phyloP scores from a whole-genome alignment of 2,113 vertebrate genomes.

The Coregonus clupeaformis region DNA sequence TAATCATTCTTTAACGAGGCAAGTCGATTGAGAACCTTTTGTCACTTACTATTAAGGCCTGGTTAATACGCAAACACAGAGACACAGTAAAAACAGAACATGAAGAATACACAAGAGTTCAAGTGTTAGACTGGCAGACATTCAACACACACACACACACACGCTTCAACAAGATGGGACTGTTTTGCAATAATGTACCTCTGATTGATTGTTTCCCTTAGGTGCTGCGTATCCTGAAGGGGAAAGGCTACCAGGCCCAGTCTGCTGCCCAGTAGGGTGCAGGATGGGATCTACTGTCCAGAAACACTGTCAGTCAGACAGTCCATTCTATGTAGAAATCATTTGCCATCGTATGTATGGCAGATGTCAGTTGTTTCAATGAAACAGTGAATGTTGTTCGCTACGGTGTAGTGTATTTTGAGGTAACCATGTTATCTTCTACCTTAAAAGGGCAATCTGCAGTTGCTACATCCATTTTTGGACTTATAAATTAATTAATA shows the following conservation, averaged over 20 bases:
- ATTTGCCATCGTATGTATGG: conserved; percentile 81
- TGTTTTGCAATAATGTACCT: not conserved
- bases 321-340: conserved; percentile 82
- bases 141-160: too few relatives aligned
- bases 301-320: conserved; percentile 99
- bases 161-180: too few relatives aligned
- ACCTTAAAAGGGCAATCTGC: too few relatives aligned
- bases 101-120: not conserved
- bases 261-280: conserved; percentile 63
- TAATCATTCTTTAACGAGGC: too few relatives aligned
- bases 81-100: not conserved
- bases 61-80: too few relatives aligned
- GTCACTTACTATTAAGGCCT: too few relatives aligned
- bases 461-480: too few relatives aligned
- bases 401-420: conserved; percentile 84
- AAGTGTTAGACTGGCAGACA: not conserved
- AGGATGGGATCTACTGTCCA: conserved; percentile 52
- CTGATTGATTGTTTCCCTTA: conserved; percentile 57
- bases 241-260: conserved; percentile 76
- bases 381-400: conserved; percentile 88
- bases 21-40: too few relatives aligned
- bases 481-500: too few relatives aligned
- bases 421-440: not conserved
- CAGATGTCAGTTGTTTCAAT: conserved; percentile 96
- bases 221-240: conserved; percentile 89